A percentile compares a stretch with the other conserved stretches of the same genome.
Conservation (phyloP, 2,888 invertebrate genomes). For the Watsonalla cultraria region DNA sequence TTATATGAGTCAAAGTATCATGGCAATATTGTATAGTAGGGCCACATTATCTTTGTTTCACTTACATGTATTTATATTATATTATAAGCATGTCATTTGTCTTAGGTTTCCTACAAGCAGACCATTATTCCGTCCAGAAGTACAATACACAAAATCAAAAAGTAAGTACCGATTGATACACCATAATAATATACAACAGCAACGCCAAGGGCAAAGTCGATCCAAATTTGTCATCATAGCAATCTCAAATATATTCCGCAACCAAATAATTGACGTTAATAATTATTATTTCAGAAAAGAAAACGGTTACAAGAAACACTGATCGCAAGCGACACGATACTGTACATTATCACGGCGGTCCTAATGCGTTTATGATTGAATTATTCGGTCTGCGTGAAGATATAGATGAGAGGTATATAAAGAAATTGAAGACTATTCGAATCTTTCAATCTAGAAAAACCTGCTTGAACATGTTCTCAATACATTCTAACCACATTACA, state of each 20-base stretch:
- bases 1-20: too few relatives aligned
- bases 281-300: slow-evolving; percentile 22
- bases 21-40: too few relatives aligned
- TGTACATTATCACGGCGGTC: slow-evolving; percentile 44
- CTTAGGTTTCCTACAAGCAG: background rate
- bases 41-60: too few relatives aligned
- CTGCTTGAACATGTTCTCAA: too few relatives aligned
- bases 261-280: background rate
- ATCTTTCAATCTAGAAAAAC: too few relatives aligned
- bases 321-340: slow-evolving; percentile 9
- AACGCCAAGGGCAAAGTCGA: too few relatives aligned
- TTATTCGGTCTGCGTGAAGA: slow-evolving; percentile 73
- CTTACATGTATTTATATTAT: too few relatives aligned
- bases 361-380: slow-evolving; percentile 82
- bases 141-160: background rate
- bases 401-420: slow-evolving; percentile 65
- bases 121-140: background rate
- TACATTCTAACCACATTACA: too few relatives aligned
- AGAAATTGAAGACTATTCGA: too few relatives aligned
- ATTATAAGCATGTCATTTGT: background rate
- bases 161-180: slow-evolving; percentile 6
- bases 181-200: too few relatives aligned
- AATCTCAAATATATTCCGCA: too few relatives aligned
- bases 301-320: slow-evolving; percentile 5
- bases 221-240: too few relatives aligned